These are phyloP conservation scores for Danio choprae DNA, from an alignment of 2,797 vertebrate species.

Conservation along the genomic window DNA sequence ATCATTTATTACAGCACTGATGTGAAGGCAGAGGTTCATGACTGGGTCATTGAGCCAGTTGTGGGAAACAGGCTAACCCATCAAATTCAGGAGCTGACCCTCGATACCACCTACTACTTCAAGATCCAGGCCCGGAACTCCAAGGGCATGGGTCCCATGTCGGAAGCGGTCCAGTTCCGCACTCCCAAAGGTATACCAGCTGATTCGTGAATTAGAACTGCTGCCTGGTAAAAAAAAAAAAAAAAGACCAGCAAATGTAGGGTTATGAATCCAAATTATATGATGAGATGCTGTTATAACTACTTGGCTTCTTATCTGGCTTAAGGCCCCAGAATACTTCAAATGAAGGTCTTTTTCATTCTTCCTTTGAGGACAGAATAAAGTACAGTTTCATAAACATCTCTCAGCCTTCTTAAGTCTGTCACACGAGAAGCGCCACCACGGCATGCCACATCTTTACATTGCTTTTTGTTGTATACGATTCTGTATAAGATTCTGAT, in stretches of 20 bases:
- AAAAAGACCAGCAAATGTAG: slow-evolving; percentile 3
- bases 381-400: no score
- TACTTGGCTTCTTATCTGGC: background rate
- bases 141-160: slow-evolving; percentile 99
- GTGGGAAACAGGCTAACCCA: slow-evolving; percentile 96
- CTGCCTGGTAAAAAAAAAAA: background rate
- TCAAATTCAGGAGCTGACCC: slow-evolving; percentile 97
- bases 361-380: no score
- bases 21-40: slow-evolving; percentile 94
- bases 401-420: no score
- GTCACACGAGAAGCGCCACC: no score
- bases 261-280: background rate
- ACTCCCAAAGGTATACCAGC: slow-evolving; percentile 90
- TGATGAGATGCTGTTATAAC: background rate
- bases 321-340: background rate
- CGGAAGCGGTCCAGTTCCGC: slow-evolving; percentile 94
- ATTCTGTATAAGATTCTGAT: no score
- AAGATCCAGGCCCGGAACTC: slow-evolving; percentile 99
- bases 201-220: background rate
- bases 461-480: no score
- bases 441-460: no score
- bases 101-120: slow-evolving; percentile 97
- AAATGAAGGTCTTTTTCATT: no score
- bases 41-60: slow-evolving; percentile 98
- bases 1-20: slow-evolving; percentile 99